phyloP scores from a whole-genome alignment of 2,888 invertebrate species.

The Pyrrhosoma nymphula region DNA sequence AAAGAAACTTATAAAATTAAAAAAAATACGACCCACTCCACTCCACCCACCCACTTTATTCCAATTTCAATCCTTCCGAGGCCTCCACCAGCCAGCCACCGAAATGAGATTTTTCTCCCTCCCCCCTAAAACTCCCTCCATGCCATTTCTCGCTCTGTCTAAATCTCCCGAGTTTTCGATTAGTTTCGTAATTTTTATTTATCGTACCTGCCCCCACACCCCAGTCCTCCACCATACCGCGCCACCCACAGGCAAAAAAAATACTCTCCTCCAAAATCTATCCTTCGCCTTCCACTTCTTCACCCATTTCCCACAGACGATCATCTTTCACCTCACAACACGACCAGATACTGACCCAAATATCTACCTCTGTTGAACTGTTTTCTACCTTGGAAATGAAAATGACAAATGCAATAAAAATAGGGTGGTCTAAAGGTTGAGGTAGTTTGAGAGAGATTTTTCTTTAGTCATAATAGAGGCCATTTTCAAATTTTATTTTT shows the following conservation, averaged over 20 bases:
- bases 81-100: background rate
- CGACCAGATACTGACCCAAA: background rate
- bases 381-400: no score
- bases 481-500: no score
- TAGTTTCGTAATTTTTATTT: conserved; percentile 18
- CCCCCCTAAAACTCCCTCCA: no score
- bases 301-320: background rate
- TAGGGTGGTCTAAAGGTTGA: no score
- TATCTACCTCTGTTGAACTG: background rate
- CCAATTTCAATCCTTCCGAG: background rate
- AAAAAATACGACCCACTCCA: background rate
- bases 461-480: no score
- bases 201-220: background rate
- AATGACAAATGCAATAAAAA: no score
- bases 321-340: background rate
- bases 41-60: background rate
- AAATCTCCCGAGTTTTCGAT: background rate
- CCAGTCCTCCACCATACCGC: background rate
- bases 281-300: background rate
- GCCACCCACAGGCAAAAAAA: no score
- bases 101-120: conserved; percentile 19
- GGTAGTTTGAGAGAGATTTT: no score
- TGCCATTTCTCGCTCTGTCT: conserved; percentile 1
- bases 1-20: background rate
- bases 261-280: background rate